phyloP scores from a whole-genome alignment of 2,113 vertebrate genomes.

The Podarcis cretensis region DNA sequence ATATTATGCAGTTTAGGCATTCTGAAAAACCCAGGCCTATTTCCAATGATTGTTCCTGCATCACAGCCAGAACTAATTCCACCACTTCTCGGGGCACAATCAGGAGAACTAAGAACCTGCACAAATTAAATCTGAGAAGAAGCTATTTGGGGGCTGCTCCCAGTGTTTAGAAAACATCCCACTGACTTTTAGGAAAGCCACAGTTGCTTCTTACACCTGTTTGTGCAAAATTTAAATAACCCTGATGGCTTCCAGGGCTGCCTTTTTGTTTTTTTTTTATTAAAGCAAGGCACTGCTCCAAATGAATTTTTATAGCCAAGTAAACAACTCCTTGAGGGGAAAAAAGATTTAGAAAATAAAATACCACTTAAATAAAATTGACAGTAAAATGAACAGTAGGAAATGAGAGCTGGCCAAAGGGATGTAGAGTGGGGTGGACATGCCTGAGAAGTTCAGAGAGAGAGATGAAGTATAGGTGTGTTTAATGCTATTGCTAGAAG shows the following conservation, averaged over 20 bases:
- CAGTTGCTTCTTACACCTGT: neutral
- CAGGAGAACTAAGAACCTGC: constrained; percentile 22
- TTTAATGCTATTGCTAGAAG: no score
- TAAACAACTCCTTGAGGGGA: constrained; percentile 30
- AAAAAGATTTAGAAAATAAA: neutral
- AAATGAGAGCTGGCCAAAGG: no score
- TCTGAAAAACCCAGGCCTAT: neutral
- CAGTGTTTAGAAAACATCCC: constrained; percentile 40
- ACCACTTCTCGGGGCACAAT: constrained; percentile 8
- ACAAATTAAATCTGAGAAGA: constrained; percentile 39
- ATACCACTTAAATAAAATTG: constrained; percentile 21
- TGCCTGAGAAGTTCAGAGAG: no score
- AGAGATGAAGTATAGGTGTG: no score
- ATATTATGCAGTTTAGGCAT: neutral
- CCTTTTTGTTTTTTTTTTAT: constrained; percentile 1
- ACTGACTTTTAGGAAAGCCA: neutral
- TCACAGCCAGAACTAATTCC: neutral
- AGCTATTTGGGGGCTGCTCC: constrained; percentile 12
- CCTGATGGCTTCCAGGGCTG: constrained; percentile 22
- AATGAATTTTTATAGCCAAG: constrained; percentile 45
- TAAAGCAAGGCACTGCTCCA: constrained; percentile 11
- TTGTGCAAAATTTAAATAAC: neutral
- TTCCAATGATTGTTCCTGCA: constrained; percentile 10
- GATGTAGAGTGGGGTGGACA: no score
- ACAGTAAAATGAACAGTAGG: no score